Evolutionary conservation across 2,113 vertebrate species (phyloP).

Genomic region (Tympanuchus pallidicinctus): DNA sequence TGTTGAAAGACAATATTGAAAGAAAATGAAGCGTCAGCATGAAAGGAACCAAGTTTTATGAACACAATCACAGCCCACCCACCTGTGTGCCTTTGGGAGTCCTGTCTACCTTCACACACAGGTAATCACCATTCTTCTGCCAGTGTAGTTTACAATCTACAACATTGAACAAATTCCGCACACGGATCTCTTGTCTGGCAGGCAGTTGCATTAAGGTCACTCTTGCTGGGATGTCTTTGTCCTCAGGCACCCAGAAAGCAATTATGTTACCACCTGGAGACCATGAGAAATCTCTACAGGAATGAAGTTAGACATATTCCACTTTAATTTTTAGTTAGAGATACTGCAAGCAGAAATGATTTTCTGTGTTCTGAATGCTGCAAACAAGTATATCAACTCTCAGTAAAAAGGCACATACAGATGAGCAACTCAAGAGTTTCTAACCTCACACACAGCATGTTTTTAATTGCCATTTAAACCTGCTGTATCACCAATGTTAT

Average conservation of each 20-base stretch:
- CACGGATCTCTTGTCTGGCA: constrained; percentile 93
- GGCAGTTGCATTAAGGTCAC: constrained; percentile 98
- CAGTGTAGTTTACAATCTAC: constrained; percentile 98
- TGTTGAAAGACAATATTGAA: neutral
- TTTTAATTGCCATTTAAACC: neutral
- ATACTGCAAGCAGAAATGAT: neutral
- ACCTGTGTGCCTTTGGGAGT: constrained; percentile 97
- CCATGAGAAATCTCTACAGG: constrained; percentile 95
- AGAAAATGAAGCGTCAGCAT: neutral
- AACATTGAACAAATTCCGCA: constrained; percentile 96
- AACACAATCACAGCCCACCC: neutral
- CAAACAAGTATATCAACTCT: neutral
- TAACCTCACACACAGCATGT: neutral
- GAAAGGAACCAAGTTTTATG: neutral
- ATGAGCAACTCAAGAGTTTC: neutral
- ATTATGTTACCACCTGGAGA: constrained; percentile 98
- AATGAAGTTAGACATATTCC: neutral
- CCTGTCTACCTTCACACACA: constrained; percentile 97
- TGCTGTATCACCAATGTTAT: rapidly evolving
- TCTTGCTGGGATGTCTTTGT: constrained; percentile 97
- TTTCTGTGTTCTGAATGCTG: neutral
- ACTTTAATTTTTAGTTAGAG: neutral
- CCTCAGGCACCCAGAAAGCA: constrained; percentile 98
- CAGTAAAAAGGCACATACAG: neutral
- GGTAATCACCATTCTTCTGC: constrained; percentile 97